Base-by-base conservation (phyloP, 1,140 invertebrate species). In the Lepidurus arcticus region DNA sequence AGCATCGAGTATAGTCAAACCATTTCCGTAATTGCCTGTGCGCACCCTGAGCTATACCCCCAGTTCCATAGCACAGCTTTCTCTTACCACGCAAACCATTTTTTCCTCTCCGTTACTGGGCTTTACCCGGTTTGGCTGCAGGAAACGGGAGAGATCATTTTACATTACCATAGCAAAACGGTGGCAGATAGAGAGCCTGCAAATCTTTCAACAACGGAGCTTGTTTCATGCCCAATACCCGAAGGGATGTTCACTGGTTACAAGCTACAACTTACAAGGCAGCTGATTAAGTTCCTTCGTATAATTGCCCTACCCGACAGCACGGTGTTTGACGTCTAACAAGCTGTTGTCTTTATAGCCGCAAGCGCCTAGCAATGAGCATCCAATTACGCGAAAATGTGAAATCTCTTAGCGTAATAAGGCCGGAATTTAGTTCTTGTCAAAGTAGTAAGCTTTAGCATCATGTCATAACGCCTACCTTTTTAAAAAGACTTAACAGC, bases 1-100 rank as follows among this genome's bases (percentile, higher is more conserved):
- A 95, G 85, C 91, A 94, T 86, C 93, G 92, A 90, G 95, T 97
- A 88, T 82, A 83, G 81, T 73, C 26, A 76, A 45, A 75, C 43
- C 74, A 65, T 65, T 65, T 65, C 53, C 53, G 53, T 65, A 65
- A 65, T 65, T 65, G 53, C 53, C 53, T 65, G 16, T 21, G 21
- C 53, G 21, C 9, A 65, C 53, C 53, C 53, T 21, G 53, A 65
- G 53, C 53, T 65, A 65, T 65, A 65, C 53, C 13, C 53, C 9
- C 21, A n/a, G 53, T 65, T 65, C 21, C 16, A 65, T 16, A 13
- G 16, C 16, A 16, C 53, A 65, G 16, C 53, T 7, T 21, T 65
- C 21, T 65, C 21, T 65, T 13, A n/a, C 16, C 45, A 13, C 13
- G 13, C 9, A 65, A n/a, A 13, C 53, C 3, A 21, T 65, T 65